Base-by-base conservation (phyloP, 2,113 vertebrate genomes). In the Cephalopholis sonnerati region DNA sequence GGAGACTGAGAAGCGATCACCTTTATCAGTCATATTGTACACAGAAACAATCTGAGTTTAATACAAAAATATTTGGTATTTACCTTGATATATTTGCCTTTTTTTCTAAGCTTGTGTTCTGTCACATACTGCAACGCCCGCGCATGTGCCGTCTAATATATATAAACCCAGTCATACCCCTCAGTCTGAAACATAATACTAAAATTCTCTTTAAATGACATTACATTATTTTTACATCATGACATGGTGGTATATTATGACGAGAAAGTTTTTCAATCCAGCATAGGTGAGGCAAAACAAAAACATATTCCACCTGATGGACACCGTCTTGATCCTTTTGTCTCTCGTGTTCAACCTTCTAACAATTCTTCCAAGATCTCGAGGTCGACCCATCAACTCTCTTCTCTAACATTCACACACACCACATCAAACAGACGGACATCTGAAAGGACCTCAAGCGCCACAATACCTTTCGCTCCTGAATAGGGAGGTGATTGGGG, bases 401-500 rank as follows among this genome's bases (percentile, higher is more conserved):
- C 80, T 66, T 55, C 71, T 54, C 75, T 32, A 75, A 86, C 83
- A 55, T 62, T 81, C 86, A 63, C 74, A 66, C 74, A 39, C 65
- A 62, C 74, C 86, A 71, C 87, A 79, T 92, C 90, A 93, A 85
- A 85, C 86, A 77, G 88, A 84, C 55, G 15, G 88, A 84, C 84
- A 82, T 67, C 86, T 93, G 90, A 95, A 94, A 93, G 83, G 74
- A 82, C 82, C 82, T 84, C 55, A 53, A 27, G 55, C 39, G 4
- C 80, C 85, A 90, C 90, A 89, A 91, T 91, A 74, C 86, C 83
- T 89, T 91, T 87, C 87, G 75, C 89, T 55, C 8, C 79, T 91
- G 88, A 96, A 93, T 93, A 91, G 96, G 90, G 68, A 87, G 87
- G 90, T 93, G 92, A 96, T 89, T 91, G 93, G 88, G 63, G 82